phyloP scores from a whole-genome alignment of 2,113 vertebrate species.

The Ceyx melanurus region DNA sequence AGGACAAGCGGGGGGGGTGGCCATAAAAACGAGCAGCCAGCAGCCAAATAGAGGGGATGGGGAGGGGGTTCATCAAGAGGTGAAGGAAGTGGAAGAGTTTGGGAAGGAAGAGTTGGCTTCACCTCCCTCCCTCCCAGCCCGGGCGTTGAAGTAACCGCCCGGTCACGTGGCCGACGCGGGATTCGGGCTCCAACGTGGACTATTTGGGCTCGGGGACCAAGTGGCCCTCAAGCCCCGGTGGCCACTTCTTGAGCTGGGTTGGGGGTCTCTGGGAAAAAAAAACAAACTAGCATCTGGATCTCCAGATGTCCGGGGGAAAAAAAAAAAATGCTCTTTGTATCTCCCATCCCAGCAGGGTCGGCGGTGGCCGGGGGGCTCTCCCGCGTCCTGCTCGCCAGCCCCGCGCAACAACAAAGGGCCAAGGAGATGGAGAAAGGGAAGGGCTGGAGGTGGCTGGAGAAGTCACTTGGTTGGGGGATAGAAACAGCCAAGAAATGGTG shows the following conservation, averaged over 20 bases:
- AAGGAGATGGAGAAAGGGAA: background rate
- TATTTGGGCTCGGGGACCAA: background rate
- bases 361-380: background rate
- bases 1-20: background rate
- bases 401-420: slow-evolving; percentile 39
- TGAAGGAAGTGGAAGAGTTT: background rate
- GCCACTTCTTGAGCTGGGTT: background rate
- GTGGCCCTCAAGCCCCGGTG: background rate
- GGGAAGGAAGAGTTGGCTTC: background rate
- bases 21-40: background rate
- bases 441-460: background rate
- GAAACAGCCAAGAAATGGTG: accelerated
- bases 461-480: background rate
- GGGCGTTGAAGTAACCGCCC: background rate
- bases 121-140: background rate
- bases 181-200: background rate
- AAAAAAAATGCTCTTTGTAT: background rate
- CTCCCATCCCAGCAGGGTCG: accelerated
- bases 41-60: accelerated
- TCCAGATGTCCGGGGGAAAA: background rate
- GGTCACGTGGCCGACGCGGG: slow-evolving; percentile 3
- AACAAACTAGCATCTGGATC: no score
- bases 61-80: no score
- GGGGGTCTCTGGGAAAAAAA: background rate
- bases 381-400: background rate